Conservation (phyloP, 2,797 vertebrate species). For the Gallinago solitaria region DNA sequence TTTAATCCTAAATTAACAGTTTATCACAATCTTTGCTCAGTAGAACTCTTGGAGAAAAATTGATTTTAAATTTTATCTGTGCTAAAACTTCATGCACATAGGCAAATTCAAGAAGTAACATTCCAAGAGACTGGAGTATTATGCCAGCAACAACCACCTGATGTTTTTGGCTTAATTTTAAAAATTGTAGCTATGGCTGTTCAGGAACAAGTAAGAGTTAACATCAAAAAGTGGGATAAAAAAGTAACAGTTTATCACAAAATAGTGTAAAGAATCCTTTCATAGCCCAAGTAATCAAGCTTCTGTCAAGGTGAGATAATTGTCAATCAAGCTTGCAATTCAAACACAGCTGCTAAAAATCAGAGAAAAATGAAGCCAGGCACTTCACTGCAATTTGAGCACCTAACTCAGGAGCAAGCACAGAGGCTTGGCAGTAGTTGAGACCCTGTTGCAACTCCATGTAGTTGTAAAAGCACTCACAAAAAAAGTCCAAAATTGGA, state of each 20-base stretch:
- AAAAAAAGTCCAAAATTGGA: not conserved
- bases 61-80: not conserved
- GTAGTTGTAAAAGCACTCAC: not conserved
- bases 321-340: conserved; percentile 19
- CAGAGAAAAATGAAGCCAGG: not conserved
- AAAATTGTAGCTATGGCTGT: not conserved
- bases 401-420: not conserved
- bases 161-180: not conserved
- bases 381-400: not conserved
- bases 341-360: conserved; percentile 33
- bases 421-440: not conserved
- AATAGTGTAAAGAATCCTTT: not conserved
- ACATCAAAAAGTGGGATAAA: not conserved
- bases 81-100: not conserved
- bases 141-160: not conserved
- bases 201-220: not conserved
- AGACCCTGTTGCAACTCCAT: not conserved
- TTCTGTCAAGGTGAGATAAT: conserved; percentile 12
- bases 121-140: not conserved
- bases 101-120: not conserved
- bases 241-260: not conserved
- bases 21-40: not conserved
- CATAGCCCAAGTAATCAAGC: conserved; percentile 17
- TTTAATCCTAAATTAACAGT: conserved; percentile 42
- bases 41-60: not conserved